A percentile compares a stretch with the other conserved stretches of the same genome.
Conservation (phyloP, 2,113 vertebrate genomes). For the Tichodroma muraria region DNA sequence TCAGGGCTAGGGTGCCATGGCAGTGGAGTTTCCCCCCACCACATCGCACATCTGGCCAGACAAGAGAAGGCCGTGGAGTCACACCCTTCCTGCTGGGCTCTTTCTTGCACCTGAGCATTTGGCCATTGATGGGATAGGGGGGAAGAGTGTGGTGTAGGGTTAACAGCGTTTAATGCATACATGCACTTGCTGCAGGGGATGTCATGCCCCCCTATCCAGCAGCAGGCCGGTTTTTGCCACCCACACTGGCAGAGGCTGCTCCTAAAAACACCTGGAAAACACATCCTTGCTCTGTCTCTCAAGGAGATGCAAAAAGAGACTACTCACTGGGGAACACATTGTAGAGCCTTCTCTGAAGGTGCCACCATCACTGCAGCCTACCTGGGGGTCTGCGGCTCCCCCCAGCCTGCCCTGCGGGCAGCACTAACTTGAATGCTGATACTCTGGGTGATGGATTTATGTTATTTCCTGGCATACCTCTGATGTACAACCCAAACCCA, state of each 20-base stretch:
- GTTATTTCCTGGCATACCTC: background rate
- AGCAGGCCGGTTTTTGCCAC: background rate
- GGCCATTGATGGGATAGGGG: background rate
- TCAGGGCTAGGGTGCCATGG: background rate
- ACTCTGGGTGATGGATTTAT: background rate
- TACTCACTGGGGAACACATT: background rate
- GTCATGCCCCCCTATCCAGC: background rate
- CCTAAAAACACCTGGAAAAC: background rate
- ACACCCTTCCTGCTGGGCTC: background rate
- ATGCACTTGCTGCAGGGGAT: background rate
- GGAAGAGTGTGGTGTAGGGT: background rate
- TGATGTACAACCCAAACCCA: background rate
- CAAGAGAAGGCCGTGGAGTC: background rate
- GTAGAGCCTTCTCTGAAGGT: background rate
- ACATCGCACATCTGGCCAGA: background rate
- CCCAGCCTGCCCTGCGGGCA: rapidly evolving
- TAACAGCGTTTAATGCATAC: background rate
- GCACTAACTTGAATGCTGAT: background rate
- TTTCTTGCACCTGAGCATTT: background rate
- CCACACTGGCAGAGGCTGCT: background rate
- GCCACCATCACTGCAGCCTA: background rate
- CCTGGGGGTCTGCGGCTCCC: background rate
- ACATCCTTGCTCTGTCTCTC: background rate
- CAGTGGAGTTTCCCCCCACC: background rate
- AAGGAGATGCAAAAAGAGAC: background rate